Base-by-base conservation (phyloP, 2,888 invertebrate species). In the Thera britannica region DNA sequence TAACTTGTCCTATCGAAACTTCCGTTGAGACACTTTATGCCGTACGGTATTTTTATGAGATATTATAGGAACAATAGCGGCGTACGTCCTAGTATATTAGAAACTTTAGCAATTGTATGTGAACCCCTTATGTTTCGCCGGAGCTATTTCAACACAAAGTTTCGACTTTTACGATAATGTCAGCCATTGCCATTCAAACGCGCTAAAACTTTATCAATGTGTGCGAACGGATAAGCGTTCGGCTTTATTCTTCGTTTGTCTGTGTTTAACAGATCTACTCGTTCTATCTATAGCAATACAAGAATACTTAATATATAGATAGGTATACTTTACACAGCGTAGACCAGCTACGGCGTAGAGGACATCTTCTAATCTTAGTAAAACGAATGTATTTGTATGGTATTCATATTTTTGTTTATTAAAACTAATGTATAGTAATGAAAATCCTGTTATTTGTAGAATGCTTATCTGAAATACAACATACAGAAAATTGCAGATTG, bases 161-260 rank as follows among this genome's bases (percentile, higher is more conserved):
- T 92, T 84, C 90, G 84, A 89, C 92, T 92, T 93, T 93, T 92
- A 93, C 93, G 93, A 91, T 93, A 93, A 93, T 93, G 92, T 89
- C 92, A 90, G 91, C 90, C 92, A 89, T 93, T 93, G 92, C 92
- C 91, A 92, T 93, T 92, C 92, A 90, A 90, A 92, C 90, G 86
- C 89, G 92, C 88, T 89, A 87, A 90, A 93, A 93, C 90, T 93
- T 93, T 92, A 92, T 91, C 92, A 91, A 90, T 92, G 92, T 89
- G 90, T 89, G 90, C 86, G 88, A 87, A 88, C 86, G 91, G 91
- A 91, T 91, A 90, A 90, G 88, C 90, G 87, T 87, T 87, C 76
- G 82, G 83, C 83, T 87, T 87, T 85, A 87, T 66, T 67, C 69
- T 73, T 68, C 65, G 72, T 58, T 67, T 72, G 68, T 72, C 67